phyloP scores from a whole-genome alignment of 2,888 invertebrate genomes.

The Sycophila texana region DNA sequence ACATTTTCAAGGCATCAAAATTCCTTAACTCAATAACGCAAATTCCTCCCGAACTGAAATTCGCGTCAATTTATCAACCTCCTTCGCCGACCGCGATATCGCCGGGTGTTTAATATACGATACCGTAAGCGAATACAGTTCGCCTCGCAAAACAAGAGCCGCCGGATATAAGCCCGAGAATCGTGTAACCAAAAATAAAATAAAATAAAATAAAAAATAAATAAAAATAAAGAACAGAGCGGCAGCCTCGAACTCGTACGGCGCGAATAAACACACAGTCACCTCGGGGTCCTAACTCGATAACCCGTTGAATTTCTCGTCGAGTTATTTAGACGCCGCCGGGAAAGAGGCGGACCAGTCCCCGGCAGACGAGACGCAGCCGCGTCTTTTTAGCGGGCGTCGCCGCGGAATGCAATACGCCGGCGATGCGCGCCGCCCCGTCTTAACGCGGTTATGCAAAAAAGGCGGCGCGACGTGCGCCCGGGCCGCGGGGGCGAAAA shows the following conservation, averaged over 20 bases:
- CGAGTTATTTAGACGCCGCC: conserved; percentile 27
- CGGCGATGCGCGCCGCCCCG: neutral
- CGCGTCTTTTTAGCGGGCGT: neutral
- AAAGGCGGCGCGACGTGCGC: neutral
- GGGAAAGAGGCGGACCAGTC: neutral
- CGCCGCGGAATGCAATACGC: conserved; percentile 24
- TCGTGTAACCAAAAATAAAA: neutral
- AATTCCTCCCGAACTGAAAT: too few relatives aligned
- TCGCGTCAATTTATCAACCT: neutral
- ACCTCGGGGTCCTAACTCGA: conserved; percentile 21
- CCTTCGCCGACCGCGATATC: neutral
- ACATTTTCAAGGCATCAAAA: too few relatives aligned
- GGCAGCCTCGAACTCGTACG: neutral
- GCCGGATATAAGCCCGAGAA: neutral
- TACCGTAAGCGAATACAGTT: neutral
- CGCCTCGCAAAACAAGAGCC: neutral
- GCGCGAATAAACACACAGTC: neutral
- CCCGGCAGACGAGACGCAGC: neutral
- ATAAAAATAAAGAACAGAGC: too few relatives aligned
- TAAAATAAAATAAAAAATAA: too few relatives aligned
- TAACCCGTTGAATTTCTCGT: conserved; percentile 33
- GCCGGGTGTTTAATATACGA: neutral
- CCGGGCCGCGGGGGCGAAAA: conserved; percentile 2
- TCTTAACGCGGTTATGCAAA: conserved; percentile 50
- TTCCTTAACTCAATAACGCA: too few relatives aligned